phyloP scores from a whole-genome alignment of 1,140 invertebrate genomes.

The Lordiphosa mommai region DNA sequence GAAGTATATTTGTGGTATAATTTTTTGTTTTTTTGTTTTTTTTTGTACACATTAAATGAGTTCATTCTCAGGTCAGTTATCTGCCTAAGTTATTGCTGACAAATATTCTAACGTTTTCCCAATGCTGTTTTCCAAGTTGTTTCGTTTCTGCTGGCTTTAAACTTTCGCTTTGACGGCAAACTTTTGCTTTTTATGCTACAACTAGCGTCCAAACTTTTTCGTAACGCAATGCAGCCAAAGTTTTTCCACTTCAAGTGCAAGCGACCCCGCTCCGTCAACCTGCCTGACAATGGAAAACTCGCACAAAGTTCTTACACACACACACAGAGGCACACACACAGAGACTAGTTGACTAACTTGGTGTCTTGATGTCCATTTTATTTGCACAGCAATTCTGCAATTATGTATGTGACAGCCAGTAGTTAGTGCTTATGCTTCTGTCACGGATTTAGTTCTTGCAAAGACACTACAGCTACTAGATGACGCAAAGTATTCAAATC shows the following conservation, averaged over 20 bases:
- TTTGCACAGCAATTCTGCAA: constrained; percentile 65
- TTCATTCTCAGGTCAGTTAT: neutral
- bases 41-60: neutral
- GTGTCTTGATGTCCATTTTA: constrained; percentile 73
- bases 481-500: no score
- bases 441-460: no score
- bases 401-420: constrained; percentile 57
- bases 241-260: constrained; percentile 75
- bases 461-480: neutral
- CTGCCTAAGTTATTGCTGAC: constrained; percentile 29
- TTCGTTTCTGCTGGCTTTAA: constrained; percentile 39
- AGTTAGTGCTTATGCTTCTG: constrained; percentile 4
- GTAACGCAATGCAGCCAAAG: constrained; percentile 60
- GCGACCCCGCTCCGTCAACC: constrained; percentile 16
- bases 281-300: constrained; percentile 51
- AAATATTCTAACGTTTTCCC: constrained; percentile 23
- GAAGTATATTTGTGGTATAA: neutral
- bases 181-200: constrained; percentile 70
- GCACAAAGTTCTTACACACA: constrained; percentile 56
- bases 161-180: constrained; percentile 71
- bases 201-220: constrained; percentile 50
- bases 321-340: constrained; percentile 18
- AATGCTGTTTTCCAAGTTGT: constrained; percentile 8
- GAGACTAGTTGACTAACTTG: constrained; percentile 54
- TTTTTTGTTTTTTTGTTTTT: neutral